These are phyloP conservation scores for Odontophorus gujanensis DNA, from an alignment of 2,113 vertebrate genomes.

Conservation along the genomic window DNA sequence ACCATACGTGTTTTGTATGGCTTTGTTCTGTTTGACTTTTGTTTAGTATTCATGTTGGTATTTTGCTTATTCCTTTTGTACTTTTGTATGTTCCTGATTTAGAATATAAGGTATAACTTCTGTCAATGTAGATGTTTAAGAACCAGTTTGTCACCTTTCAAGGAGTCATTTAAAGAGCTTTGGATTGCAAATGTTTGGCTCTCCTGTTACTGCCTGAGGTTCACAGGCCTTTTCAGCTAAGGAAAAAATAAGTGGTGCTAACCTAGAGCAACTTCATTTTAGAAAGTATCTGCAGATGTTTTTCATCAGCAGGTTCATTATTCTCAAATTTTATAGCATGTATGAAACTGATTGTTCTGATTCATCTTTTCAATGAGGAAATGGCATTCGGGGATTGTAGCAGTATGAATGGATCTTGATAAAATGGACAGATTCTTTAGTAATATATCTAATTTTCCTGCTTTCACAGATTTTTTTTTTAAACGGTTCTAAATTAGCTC, in stretches of 20 bases:
- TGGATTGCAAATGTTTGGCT: not conserved
- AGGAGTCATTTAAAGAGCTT: not conserved
- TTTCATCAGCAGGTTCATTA: not conserved
- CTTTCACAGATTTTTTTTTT: not conserved
- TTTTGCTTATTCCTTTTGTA: not conserved
- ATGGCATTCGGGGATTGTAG: not conserved
- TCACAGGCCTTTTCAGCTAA: not conserved
- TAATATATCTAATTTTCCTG: not conserved
- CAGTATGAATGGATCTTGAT: not conserved
- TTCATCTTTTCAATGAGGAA: not conserved
- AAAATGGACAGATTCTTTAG: not conserved
- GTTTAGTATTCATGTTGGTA: not conserved
- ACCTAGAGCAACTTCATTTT: not conserved
- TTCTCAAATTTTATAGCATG: not conserved
- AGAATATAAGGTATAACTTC: fast-evolving
- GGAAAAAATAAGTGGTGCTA: not conserved
- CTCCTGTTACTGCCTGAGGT: not conserved
- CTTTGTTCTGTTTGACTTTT: not conserved
- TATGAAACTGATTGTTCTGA: not conserved
- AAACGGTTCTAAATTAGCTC: not conserved
- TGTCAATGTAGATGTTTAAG: not conserved
- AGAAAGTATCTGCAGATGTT: not conserved
- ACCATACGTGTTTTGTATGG: not conserved
- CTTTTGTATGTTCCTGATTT: not conserved
- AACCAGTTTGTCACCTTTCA: not conserved